Conservation (phyloP, 2,113 vertebrate genomes). For the Pimephales promelas region DNA sequence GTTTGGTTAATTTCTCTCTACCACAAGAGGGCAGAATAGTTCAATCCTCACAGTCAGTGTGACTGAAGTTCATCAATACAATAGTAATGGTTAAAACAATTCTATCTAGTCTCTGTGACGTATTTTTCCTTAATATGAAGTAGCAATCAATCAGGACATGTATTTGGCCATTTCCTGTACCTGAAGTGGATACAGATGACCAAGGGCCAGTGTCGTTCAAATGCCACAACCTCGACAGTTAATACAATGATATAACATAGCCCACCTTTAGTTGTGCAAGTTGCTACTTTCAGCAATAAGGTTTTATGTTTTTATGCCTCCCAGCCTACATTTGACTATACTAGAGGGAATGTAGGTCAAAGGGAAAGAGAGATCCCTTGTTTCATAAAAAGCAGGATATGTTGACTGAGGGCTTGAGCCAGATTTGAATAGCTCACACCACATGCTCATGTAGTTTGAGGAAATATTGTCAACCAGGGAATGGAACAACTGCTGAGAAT, state of each 20-base stretch:
- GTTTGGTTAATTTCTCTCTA: background rate
- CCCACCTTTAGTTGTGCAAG: background rate
- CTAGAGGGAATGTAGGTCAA: slow-evolving; percentile 20
- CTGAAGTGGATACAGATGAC: slow-evolving; percentile 53
- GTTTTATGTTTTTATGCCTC: background rate
- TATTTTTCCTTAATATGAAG: background rate
- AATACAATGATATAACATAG: background rate
- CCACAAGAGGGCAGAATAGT: background rate
- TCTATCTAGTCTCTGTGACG: background rate
- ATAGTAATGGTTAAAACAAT: background rate
- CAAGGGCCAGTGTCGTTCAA: slow-evolving; percentile 14
- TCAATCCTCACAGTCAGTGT: background rate
- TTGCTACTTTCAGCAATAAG: background rate
- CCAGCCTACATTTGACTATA: background rate
- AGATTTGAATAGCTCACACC: slow-evolving; percentile 8
- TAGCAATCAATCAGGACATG: background rate
- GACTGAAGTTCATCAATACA: background rate
- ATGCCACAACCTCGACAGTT: background rate
- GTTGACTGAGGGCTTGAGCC: slow-evolving; percentile 16
- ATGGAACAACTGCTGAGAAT: background rate
- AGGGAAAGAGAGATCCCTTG: background rate
- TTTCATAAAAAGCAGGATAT: slow-evolving; percentile 20
- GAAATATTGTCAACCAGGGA: slow-evolving; percentile 14
- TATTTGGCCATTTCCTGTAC: background rate
- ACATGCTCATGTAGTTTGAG: slow-evolving; percentile 5